Evolutionary conservation across 2,888 invertebrate species (phyloP).

Genomic region (Caenorhabditis angaria): DNA sequence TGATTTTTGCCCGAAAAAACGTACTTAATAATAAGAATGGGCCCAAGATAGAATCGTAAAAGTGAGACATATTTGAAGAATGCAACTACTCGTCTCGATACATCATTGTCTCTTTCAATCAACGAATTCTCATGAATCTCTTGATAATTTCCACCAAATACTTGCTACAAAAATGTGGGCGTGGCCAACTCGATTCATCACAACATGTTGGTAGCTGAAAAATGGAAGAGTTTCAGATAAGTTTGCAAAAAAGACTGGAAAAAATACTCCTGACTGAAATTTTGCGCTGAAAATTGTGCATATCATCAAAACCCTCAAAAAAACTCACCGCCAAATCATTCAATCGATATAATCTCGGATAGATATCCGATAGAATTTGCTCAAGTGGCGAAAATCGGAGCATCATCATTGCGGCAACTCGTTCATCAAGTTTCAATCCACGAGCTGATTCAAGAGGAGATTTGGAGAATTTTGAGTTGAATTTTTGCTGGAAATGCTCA

Average conservation of each 20-base stretch:
- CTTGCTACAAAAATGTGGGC: slow-evolving; percentile 74
- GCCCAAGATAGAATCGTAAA: slow-evolving; percentile 52
- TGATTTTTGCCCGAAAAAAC: too few relatives aligned
- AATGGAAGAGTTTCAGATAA: too few relatives aligned
- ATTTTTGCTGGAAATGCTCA: too few relatives aligned
- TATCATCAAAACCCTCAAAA: too few relatives aligned
- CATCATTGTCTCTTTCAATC: slow-evolving; percentile 38
- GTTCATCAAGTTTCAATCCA: slow-evolving; percentile 88
- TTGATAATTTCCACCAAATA: slow-evolving; percentile 53
- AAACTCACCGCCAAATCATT: slow-evolving; percentile 75
- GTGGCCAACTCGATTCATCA: slow-evolving; percentile 76
- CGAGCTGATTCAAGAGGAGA: too few relatives aligned
- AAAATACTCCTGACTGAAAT: too few relatives aligned
- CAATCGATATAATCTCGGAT: slow-evolving; percentile 90
- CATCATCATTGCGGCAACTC: slow-evolving; percentile 90
- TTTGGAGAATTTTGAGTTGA: too few relatives aligned
- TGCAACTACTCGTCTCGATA: slow-evolving; percentile 41
- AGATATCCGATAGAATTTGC: slow-evolving; percentile 84
- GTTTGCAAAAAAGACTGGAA: too few relatives aligned
- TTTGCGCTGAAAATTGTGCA: too few relatives aligned
- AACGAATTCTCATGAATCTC: slow-evolving; percentile 48
- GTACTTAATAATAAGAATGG: slow-evolving; percentile 46
- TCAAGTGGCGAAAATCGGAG: slow-evolving; percentile 87
- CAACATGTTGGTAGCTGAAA: slow-evolving; percentile 18
- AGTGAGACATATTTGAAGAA: slow-evolving; percentile 47